phyloP scores from a whole-genome alignment of 2,797 vertebrate genomes.

The Myotis findleyi region DNA sequence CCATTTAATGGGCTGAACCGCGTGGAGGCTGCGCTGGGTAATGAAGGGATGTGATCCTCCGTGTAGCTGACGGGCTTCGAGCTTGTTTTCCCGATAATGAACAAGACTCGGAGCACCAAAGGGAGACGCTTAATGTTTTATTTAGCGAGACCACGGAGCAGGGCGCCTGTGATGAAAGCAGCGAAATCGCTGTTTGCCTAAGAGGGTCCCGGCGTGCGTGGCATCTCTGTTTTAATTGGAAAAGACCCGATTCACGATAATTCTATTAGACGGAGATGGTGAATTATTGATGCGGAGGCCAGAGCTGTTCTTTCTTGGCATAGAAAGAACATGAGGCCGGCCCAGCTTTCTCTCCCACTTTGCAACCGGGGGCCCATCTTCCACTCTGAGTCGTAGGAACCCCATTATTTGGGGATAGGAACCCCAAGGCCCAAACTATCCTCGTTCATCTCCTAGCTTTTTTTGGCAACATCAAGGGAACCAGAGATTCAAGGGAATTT shows the following conservation, averaged over 20 bases:
- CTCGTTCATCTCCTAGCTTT: too few species aligned
- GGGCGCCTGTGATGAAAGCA: background rate
- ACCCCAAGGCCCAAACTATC: too few species aligned
- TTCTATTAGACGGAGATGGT: background rate
- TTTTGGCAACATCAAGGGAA: too few species aligned
- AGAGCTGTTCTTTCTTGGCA: background rate
- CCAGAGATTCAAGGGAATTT: too few species aligned
- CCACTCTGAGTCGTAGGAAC: too few species aligned
- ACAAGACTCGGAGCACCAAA: conserved; percentile 23
- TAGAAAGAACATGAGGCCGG: too few species aligned
- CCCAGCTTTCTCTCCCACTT: too few species aligned
- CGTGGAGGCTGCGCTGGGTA: background rate
- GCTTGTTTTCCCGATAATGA: conserved; percentile 42
- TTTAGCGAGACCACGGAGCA: background rate
- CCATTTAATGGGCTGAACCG: background rate
- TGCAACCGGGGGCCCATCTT: too few species aligned
- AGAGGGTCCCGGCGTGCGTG: background rate
- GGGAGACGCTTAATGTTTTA: conserved; percentile 20
- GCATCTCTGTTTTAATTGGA: background rate
- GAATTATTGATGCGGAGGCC: background rate
- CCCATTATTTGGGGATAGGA: too few species aligned
- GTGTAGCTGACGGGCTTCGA: background rate
- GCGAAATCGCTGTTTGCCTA: conserved; percentile 16
- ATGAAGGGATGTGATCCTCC: background rate
- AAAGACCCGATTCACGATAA: background rate